A percentile compares a stretch with the other conserved stretches of the same genome.
phyloP scores from a whole-genome alignment of 2,797 vertebrate species.

The Phataginus tricuspis region DNA sequence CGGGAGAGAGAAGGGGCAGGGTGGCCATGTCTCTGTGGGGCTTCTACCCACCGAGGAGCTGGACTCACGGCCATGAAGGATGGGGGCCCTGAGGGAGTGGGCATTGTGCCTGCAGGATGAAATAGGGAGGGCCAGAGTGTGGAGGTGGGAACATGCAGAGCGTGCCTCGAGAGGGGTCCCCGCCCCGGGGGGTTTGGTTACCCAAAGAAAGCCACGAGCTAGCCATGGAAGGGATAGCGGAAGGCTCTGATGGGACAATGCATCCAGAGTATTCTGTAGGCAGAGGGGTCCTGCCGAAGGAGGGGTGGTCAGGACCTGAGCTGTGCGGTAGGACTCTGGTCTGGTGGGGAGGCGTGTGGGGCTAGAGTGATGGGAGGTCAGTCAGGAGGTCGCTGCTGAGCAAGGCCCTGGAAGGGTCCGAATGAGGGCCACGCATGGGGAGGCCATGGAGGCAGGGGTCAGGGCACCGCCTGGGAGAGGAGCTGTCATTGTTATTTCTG shows the following conservation, averaged over 20 bases:
- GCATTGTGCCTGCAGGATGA: neutral
- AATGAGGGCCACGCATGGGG: accelerated
- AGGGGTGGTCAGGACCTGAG: neutral
- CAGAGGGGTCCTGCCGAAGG: neutral
- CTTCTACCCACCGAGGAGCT: no score
- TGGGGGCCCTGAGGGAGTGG: neutral
- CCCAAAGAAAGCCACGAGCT: neutral
- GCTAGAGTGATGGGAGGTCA: neutral
- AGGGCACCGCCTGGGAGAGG: neutral
- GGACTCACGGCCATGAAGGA: accelerated
- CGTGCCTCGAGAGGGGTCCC: neutral
- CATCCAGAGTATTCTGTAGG: neutral
- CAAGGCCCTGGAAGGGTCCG: neutral
- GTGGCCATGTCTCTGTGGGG: accelerated
- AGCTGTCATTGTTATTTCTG: neutral
- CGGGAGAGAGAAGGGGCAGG: no score
- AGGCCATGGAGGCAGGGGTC: neutral
- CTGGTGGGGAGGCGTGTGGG: neutral
- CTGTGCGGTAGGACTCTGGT: neutral
- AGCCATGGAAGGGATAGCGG: neutral
- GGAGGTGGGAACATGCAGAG: neutral
- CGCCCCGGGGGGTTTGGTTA: accelerated
- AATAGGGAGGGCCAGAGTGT: neutral
- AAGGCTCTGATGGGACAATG: neutral
- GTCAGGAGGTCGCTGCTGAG: neutral